Base-by-base conservation (phyloP, 2,888 invertebrate species). In the Octodonta nipae region DNA sequence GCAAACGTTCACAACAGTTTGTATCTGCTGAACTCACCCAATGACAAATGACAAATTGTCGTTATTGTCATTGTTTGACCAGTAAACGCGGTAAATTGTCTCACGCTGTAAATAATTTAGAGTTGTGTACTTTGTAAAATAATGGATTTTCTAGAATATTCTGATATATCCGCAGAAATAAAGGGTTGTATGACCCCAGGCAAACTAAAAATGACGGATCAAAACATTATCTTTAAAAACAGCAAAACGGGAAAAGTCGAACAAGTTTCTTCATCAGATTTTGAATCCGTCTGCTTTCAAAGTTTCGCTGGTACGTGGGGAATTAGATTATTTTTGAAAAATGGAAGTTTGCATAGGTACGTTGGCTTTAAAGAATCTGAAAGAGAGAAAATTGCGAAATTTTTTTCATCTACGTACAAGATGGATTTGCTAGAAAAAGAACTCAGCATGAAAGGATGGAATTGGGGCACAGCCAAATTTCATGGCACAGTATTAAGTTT, bases 381-480 rank as follows among this genome's bases (percentile, higher is more conserved):
- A 45, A 83, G 85, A 64, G 93, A 95, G 28, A 92, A 91, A 58
- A 72, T 98, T 26, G 78, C 84, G 0, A 84, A 86, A 48, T 96
- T 89, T 60, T 83, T 95, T 46, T 74, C 78, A 41, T 67, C 71
- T 4, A 78, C 81, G 43, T 95, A 92, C 60, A 71, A 78, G 15
- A 80, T 83, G 46, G 82, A 86, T 35, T 76, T 95, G 75, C 66
- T 87, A 28, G 89, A 88, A 51, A 87, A 86, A 51, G 96, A 98
- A 52, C 63, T 92, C 32, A 86, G 91, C 41, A 68, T 95, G 1
- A 93, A 91, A 58, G 98, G 98, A 1, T 98, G 96, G 96, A 99
- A 98, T 62, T 98, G 96, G 91, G 98, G 98, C 15, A 84, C 86
- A 0, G 89, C 91, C 0, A 84, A 86, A 48, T 96, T 99, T 56